These are phyloP conservation scores for Gracilinanus agilis DNA, from an alignment of 2,113 vertebrate species.

Conservation along the genomic window DNA sequence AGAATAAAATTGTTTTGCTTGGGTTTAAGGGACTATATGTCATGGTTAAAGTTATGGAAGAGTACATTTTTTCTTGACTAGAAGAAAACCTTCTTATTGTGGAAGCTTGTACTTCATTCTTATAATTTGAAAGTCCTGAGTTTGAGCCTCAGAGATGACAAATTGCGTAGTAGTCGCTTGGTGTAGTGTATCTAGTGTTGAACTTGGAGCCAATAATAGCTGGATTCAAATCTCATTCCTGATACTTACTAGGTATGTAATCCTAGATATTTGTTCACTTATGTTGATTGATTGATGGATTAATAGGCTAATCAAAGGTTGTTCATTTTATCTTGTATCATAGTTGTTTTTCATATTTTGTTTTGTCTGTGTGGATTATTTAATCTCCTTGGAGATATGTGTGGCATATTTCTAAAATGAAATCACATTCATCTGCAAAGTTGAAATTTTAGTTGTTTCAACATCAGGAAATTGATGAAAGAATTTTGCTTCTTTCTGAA, in stretches of 20 bases:
- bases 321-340: background rate
- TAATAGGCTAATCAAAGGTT: background rate
- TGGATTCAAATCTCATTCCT: background rate
- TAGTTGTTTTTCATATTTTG: too few relatives aligned
- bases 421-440: too few relatives aligned
- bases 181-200: background rate
- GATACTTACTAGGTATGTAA: background rate
- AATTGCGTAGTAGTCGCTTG: background rate
- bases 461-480: too few relatives aligned
- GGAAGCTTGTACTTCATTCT: background rate
- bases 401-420: too few relatives aligned
- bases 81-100: background rate
- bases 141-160: background rate
- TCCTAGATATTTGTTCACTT: background rate
- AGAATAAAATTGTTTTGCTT: background rate
- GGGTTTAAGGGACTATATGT: background rate
- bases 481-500: too few relatives aligned
- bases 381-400: too few relatives aligned
- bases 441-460: too few relatives aligned
- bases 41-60: background rate
- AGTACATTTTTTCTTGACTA: background rate
- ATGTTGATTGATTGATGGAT: background rate
- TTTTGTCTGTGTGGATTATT: too few relatives aligned
- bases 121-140: background rate
- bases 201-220: background rate